phyloP scores from a whole-genome alignment of 2,888 invertebrate genomes.

The Seira ritae region DNA sequence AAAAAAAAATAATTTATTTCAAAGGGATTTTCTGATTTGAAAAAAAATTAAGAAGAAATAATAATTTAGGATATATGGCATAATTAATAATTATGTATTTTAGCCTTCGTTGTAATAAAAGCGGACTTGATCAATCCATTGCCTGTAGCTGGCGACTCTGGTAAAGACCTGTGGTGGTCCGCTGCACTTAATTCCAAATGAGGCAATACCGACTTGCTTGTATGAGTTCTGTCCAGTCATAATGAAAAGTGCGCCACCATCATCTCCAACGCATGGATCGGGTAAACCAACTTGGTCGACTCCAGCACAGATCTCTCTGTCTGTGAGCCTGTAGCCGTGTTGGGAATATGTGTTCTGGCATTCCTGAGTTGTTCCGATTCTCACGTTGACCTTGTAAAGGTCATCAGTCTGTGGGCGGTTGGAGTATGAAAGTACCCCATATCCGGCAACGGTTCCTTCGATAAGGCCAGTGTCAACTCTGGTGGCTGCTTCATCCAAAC shows the following conservation, averaged over 20 bases:
- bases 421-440: constrained; percentile 75
- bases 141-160: constrained; percentile 54
- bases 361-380: constrained; percentile 87
- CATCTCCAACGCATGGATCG: constrained; percentile 60
- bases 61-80: neutral
- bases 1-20: constrained; percentile 18
- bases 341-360: constrained; percentile 81
- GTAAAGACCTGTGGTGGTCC: constrained; percentile 80
- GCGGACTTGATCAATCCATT: constrained; percentile 63
- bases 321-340: constrained; percentile 54
- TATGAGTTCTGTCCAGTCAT: constrained; percentile 83
- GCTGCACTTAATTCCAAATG: constrained; percentile 94
- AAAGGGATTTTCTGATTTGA: neutral
- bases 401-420: constrained; percentile 89
- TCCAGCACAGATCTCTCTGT: constrained; percentile 64
- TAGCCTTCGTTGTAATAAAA: constrained; percentile 36
- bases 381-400: constrained; percentile 89
- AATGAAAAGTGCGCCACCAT: constrained; percentile 86
- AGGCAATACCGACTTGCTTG: constrained; percentile 91
- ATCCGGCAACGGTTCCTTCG: constrained; percentile 68
- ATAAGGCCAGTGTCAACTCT: constrained; percentile 57
- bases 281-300: constrained; percentile 40
- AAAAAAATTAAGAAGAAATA: constrained; percentile 1
- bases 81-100: neutral
- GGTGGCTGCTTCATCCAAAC: constrained; percentile 80